Evolutionary conservation across 2,113 vertebrate genomes (phyloP), one percentile per base, ranked within the genome.

Genomic region (Rhinopithecus roxellana): DNA sequence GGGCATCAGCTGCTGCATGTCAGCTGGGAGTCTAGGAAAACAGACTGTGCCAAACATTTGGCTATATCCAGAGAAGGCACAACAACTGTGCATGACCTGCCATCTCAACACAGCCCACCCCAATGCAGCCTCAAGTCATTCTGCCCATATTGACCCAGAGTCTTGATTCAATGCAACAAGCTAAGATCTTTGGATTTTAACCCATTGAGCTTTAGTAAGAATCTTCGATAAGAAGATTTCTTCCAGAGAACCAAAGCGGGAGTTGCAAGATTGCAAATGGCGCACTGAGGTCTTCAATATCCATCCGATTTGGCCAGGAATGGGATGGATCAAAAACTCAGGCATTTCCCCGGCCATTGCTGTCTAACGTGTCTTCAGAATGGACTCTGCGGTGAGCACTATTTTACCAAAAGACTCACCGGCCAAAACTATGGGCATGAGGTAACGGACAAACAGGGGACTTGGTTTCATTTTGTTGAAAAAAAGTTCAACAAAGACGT

Each of bases 211-310:
- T 79, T 48, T 27, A 30, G 59, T 50, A 16, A 87, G 38, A 59
- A 16, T 22, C 48, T 23, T 8, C 17, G 2, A 27, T 4, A 2
- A 3, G 27, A 1, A 5, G 20, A 4, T 81, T 40, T 69, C 27
- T 16, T 43, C 30, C 64, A 2, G 20, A n/a, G 17, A 22, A 8
- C 64, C n/a, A 45, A 11, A 14, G 11, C 1, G 1, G 38, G 17
- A 2, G 5, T 0, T 38, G 52, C 35, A 8, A 13, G 35, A n/a
- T 16, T n/a, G n/a, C 20, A 57, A 14, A 38, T 14, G n/a, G 6
- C 10, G 0, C 11, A 1, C 4, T 9, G 22, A 69, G 59, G 17
- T 2, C 61, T 52, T 64, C 0, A 1, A 10, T 22, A 16, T 4
- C 16, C 45, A 32, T 1, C 8, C 4, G n/a, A 81, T 17, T 9